These are phyloP conservation scores for Eupithecia insigniata DNA, from an alignment of 2,888 invertebrate species.

Conservation along the genomic window DNA sequence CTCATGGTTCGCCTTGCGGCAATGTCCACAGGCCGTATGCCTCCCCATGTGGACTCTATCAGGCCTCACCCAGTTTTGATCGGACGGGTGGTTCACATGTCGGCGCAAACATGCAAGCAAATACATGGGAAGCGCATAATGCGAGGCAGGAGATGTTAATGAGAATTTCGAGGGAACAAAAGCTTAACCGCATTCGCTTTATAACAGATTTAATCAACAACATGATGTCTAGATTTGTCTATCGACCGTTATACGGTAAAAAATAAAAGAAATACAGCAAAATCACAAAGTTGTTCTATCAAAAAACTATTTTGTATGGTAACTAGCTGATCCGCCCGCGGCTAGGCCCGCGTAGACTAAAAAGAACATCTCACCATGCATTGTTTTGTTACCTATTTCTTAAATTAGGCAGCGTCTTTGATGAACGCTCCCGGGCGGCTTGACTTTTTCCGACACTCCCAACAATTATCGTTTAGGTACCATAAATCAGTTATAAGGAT, in stretches of 20 bases:
- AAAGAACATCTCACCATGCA: too few relatives aligned
- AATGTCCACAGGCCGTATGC: constrained; percentile 25
- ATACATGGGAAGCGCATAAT: constrained; percentile 28
- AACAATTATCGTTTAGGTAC: too few relatives aligned
- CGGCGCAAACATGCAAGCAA: constrained; percentile 33
- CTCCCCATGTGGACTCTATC: background rate
- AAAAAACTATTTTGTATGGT: too few relatives aligned
- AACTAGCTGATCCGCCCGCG: too few relatives aligned
- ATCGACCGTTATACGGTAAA: constrained; percentile 35
- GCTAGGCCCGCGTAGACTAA: too few relatives aligned
- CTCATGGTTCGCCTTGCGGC: constrained; percentile 3
- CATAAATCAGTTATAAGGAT: too few relatives aligned
- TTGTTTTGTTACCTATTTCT: too few relatives aligned
- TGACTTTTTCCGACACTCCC: too few relatives aligned
- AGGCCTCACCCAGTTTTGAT: background rate
- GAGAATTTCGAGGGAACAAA: constrained; percentile 32
- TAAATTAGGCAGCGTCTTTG: too few relatives aligned
- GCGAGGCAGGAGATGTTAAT: constrained; percentile 28
- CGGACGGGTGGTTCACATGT: constrained; percentile 18
- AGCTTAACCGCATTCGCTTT: constrained; percentile 35
- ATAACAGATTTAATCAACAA: constrained; percentile 38
- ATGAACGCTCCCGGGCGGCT: too few relatives aligned
- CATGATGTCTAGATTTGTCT: constrained; percentile 38
- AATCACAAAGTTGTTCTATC: background rate
- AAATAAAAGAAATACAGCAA: background rate